These are phyloP conservation scores for Enteromius afrohamiltoni DNA, from an alignment of 2,797 vertebrate genomes.

Conservation along the genomic window DNA sequence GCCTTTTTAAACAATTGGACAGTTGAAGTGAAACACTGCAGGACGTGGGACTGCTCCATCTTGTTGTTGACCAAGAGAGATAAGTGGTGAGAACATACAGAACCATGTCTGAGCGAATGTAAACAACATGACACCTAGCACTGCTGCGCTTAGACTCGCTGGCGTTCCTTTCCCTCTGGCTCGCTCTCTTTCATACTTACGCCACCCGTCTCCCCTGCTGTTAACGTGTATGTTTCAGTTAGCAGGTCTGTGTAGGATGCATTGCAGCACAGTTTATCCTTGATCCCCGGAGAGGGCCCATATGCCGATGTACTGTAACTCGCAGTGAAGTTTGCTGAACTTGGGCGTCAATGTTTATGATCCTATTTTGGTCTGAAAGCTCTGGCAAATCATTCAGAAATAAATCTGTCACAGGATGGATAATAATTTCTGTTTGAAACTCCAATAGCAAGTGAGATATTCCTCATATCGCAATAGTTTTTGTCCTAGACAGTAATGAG, in stretches of 20 bases:
- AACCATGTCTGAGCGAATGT: slow-evolving; percentile 60
- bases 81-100: slow-evolving; percentile 59
- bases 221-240: slow-evolving; percentile 54
- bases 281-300: slow-evolving; percentile 56
- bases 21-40: slow-evolving; percentile 48
- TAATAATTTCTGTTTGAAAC: background rate
- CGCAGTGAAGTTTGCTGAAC: slow-evolving; percentile 42
- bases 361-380: slow-evolving; percentile 7
- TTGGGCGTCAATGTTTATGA: background rate
- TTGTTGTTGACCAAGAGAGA: slow-evolving; percentile 58
- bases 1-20: slow-evolving; percentile 53
- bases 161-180: slow-evolving; percentile 36
- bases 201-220: slow-evolving; percentile 50
- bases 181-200: slow-evolving; percentile 34
- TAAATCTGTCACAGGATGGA: slow-evolving; percentile 1
- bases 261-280: slow-evolving; percentile 60
- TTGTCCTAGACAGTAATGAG: background rate
- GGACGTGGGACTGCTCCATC: slow-evolving; percentile 29
- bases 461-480: background rate
- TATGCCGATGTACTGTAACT: slow-evolving; percentile 46
- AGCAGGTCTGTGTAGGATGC: slow-evolving; percentile 58
- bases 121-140: slow-evolving; percentile 58
- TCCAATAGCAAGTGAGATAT: background rate
- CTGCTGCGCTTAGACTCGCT: slow-evolving; percentile 19
- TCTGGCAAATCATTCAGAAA: slow-evolving; percentile 11